phyloP scores from a whole-genome alignment of 2,888 invertebrate genomes.

The Drosophila testacea region DNA sequence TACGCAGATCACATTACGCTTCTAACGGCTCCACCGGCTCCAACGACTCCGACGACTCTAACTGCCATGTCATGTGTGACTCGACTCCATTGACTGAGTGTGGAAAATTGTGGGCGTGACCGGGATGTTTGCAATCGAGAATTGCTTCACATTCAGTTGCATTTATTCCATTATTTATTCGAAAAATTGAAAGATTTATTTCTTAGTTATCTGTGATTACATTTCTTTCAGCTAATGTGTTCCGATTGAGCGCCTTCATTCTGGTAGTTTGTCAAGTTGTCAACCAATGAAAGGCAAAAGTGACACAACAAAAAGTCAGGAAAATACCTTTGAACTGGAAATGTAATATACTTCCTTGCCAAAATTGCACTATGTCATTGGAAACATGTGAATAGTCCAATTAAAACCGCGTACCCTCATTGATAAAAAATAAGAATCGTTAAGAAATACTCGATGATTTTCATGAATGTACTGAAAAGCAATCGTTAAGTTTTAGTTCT shows the following conservation, averaged over 20 bases:
- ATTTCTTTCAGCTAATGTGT: conserved; percentile 73
- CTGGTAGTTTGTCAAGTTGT: conserved; percentile 74
- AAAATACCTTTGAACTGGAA: not conserved
- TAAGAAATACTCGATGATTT: conserved; percentile 28
- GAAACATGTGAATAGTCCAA: too few relatives aligned
- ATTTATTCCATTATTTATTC: conserved; percentile 73
- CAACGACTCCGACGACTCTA: conserved; percentile 24
- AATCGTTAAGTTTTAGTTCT: conserved; percentile 39
- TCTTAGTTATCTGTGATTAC: conserved; percentile 76
- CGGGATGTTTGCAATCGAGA: conserved; percentile 53
- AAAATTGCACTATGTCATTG: not conserved
- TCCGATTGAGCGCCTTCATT: conserved; percentile 69
- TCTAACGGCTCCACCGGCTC: conserved; percentile 33
- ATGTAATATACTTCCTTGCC: too few relatives aligned
- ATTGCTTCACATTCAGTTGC: conserved; percentile 77
- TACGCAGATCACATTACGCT: conserved; percentile 78
- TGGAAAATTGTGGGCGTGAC: conserved; percentile 17
- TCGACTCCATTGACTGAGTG: conserved; percentile 2
- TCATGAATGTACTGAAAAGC: not conserved
- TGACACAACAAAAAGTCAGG: conserved; percentile 16
- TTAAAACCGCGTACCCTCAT: too few relatives aligned
- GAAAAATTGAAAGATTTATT: conserved; percentile 84
- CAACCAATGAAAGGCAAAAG: conserved; percentile 56
- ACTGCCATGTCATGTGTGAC: conserved; percentile 53
- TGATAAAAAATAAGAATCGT: too few relatives aligned